Base-by-base conservation (phyloP, 2,888 invertebrate genomes). In the Tenthredo notha region DNA sequence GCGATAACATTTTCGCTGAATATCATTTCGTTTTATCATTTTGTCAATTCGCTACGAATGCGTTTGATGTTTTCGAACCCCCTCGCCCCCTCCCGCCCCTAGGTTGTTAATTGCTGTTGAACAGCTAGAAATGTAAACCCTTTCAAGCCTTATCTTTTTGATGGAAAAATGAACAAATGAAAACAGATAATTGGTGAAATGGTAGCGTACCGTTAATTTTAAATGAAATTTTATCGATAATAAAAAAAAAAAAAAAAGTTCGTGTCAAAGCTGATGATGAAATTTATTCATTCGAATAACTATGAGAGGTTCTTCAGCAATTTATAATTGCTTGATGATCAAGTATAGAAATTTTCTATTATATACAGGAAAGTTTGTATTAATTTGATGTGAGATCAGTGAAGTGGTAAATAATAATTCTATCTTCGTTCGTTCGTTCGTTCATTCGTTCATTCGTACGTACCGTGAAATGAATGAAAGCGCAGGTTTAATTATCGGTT, bases 401-500 rank as follows among this genome's bases (percentile, higher is more conserved):
- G n/a, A 15, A 43, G 40, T 74, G 40, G 43, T 43, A 43, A 40
- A 43, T 40, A 74, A 74, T 43, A 21, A 43, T 74, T 43, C 9
- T 4, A 6, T 29, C 15, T 12, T 21, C 40, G n/a, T 72, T 40
- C 72, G 43, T 43, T 40, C 72, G 43, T 43, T 40, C 72, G 43
- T 43, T n/a, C n/a, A 1, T 18, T n/a, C 37, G 43, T 43, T 40
- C 72, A 21, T 43, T n/a, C n/a, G 6, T 18, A 9, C 37, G 37
- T 43, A n/a, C 54, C 7, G n/a, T 54, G 54, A 54, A 54, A 54
- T 54, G 54, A 77, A 50, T 50, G 54, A 54, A 54, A 54, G 54
- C 40, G 18, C 15, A n/a, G 77, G 33, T 50, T 77, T 77, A 77
- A 77, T 77, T 77, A 54, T 77, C 50, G 50, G 29, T 50, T 77